These are phyloP conservation scores for Lepus townsendii DNA, from an alignment of 2,797 vertebrate genomes.

Conservation along the genomic window DNA sequence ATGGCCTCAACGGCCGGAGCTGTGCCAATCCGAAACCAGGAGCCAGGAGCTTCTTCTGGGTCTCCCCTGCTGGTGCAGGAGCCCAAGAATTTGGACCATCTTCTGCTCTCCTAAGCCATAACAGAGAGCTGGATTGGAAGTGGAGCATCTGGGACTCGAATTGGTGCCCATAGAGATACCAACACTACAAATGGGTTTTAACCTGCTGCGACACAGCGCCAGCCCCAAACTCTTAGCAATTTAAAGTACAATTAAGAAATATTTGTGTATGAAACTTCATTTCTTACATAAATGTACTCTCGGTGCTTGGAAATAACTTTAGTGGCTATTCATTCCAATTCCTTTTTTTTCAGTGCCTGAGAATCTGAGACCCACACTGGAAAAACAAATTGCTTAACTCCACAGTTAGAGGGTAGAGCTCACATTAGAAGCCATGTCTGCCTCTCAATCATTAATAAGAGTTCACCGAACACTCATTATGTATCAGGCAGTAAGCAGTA, in stretches of 20 bases:
- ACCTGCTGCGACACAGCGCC: no score
- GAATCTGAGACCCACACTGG: not conserved
- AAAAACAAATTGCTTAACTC: not conserved
- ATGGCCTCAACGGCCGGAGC: no score
- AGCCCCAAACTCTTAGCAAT: not conserved
- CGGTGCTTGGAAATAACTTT: not conserved
- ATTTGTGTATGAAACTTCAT: not conserved
- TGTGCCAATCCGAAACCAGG: no score
- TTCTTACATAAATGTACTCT: not conserved
- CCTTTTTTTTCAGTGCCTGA: conserved; percentile 5
- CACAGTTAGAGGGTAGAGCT: not conserved
- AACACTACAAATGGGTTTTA: no score
- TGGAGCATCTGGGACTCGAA: no score
- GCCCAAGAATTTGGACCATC: no score
- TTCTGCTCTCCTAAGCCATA: no score
- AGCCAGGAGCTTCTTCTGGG: no score
- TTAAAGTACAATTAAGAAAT: not conserved
- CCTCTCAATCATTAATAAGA: not conserved
- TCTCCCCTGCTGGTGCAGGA: no score
- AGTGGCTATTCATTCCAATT: not conserved
- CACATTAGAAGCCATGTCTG: not conserved
- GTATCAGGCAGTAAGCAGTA: not conserved
- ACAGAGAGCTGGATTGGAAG: no score
- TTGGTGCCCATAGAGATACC: no score
- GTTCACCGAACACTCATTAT: not conserved